Percentiles rank a stretch among this genome's conserved stretches.
These are phyloP conservation scores for Cossypha caffra DNA, from an alignment of 2,797 vertebrate genomes.

Conservation along the genomic window DNA sequence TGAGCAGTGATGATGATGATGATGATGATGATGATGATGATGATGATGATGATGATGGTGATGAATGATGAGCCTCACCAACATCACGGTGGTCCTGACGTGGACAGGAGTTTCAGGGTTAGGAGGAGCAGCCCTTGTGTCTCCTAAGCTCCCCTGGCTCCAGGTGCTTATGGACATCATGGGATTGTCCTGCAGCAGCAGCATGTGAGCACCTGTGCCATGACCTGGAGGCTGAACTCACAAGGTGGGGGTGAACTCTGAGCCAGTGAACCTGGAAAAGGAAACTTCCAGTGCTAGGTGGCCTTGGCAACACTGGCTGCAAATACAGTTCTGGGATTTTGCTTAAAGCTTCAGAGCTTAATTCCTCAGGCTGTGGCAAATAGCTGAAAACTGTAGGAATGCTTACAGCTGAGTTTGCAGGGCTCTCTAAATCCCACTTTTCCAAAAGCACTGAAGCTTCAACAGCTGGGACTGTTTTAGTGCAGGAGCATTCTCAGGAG, in stretches of 20 bases:
- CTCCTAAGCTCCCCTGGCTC: neutral
- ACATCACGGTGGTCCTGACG: accelerated
- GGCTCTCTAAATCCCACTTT: neutral
- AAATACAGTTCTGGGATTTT: neutral
- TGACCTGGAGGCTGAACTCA: neutral
- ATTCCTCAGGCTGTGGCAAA: neutral
- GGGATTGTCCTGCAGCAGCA: neutral
- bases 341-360: neutral
- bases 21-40: neutral
- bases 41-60: neutral
- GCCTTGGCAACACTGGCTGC: neutral
- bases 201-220: accelerated
- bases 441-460: neutral
- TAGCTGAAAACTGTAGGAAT: neutral
- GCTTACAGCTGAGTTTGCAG: neutral
- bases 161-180: accelerated
- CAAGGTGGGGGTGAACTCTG: neutral
- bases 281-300: neutral
- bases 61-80: neutral
- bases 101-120: neutral
- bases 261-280: neutral
- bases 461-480: neutral
- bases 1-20: neutral
- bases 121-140: neutral
- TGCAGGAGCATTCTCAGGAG: neutral